Evolutionary conservation across 2,888 invertebrate species (phyloP), one percentile per base, ranked within the genome.

Genomic region (Dimorphilus gyrociliatus): DNA sequence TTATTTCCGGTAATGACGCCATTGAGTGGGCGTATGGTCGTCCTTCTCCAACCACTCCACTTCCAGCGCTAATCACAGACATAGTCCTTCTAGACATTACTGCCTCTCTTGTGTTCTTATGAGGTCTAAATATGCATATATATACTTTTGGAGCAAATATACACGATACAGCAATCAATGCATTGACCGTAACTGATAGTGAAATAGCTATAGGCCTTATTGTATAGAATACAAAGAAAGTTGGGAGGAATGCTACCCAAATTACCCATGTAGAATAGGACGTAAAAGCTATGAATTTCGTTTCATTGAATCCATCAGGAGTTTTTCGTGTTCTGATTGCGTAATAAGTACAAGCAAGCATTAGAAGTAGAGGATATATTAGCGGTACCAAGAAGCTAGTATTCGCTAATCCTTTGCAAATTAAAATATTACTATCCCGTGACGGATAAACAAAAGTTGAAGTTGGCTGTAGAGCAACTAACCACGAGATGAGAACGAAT

Each of bases 291-390:
- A 71, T 67, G 46, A 65, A 66, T 7, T 68, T 60, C 0, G 70
- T 67, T 50, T 71, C 71, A 50, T 70, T 71, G 51, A 71, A 71
- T 2, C 70, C 70, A 35, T 68, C 70, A 1, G 71, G 71, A 38
- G 69, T 69, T 44, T 70, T 71, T 29, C 71, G 49, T 5, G 70
- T 70, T 46, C 68, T 68, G 34, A 70, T 57, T 12, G 70, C 71
- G 46, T 69, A 71, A 7, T 68, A 54, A 1, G 69, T 68, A 47
- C 70, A 70, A 23, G 63, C 46, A 2, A 68, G 60, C 37, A 70
- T 67, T 14, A 71, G 51, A 19, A 69, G 35, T 24, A 69, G 64
- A 1, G 71, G 70, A 39, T 70, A 71, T 19, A 66, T 51, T 18
- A 71, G 55, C 0, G 67, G 68, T 8, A 67, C 57, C 35, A 63